phyloP scores from a whole-genome alignment of 2,113 vertebrate species.

The Murina feae region DNA sequence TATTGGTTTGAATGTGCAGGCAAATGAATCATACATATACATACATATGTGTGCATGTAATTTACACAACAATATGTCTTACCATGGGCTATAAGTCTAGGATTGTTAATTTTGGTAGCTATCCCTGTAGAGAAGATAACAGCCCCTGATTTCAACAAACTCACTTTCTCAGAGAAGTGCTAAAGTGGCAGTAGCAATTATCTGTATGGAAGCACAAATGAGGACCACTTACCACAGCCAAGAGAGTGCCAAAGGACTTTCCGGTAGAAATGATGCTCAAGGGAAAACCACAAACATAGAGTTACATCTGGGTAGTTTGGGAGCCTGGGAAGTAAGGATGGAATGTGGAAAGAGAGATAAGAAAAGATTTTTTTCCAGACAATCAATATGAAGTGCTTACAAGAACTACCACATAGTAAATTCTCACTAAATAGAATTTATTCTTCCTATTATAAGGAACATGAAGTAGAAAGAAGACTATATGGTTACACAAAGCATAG shows the following conservation, averaged over 20 bases:
- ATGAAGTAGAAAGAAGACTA: background rate
- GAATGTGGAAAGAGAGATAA: background rate
- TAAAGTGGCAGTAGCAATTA: background rate
- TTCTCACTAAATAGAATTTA: background rate
- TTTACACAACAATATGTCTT: background rate
- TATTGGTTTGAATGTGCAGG: background rate
- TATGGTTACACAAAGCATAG: background rate
- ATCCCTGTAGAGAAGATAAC: background rate
- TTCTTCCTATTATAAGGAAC: background rate
- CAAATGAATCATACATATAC: background rate
- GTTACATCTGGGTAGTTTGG: background rate
- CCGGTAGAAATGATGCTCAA: background rate
- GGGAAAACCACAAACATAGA: background rate
- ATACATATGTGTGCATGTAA: background rate
- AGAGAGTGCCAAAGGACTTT: background rate
- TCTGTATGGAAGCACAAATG: background rate
- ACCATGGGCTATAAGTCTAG: background rate
- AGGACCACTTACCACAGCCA: background rate
- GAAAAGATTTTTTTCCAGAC: background rate
- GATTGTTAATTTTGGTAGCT: background rate
- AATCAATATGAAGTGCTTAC: background rate
- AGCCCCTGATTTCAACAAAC: background rate
- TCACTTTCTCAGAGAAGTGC: background rate
- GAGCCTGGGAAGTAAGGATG: background rate
- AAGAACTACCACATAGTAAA: background rate